Percentiles rank a stretch among this genome's conserved stretches.
Evolutionary conservation across 2,113 vertebrate species (phyloP).

Genomic region (Panthera tigris): DNA sequence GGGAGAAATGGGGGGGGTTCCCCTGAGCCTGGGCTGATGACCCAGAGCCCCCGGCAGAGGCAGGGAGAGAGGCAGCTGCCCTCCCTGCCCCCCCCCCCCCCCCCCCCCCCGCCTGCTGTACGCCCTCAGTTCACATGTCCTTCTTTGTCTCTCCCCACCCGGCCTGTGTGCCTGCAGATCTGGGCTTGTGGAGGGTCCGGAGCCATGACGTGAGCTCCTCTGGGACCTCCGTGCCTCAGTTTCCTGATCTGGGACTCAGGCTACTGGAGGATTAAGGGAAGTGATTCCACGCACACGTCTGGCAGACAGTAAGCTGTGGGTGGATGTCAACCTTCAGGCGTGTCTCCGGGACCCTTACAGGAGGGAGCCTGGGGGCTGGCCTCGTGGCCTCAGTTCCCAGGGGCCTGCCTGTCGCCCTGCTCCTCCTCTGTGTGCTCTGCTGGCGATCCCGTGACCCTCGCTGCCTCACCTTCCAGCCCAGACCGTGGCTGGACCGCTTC

Average conservation of each 20-base stretch:
- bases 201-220: neutral
- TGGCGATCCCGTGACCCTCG: neutral
- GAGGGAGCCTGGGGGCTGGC: neutral
- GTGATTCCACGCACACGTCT: too few relatives aligned
- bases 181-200: neutral
- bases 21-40: neutral
- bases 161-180: neutral
- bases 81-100: neutral
- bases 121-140: neutral
- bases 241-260: neutral
- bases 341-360: too few relatives aligned
- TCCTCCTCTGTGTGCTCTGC: neutral
- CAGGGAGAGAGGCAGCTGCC: neutral
- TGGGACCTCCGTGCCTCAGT: neutral
- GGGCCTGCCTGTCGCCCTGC: neutral
- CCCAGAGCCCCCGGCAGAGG: neutral
- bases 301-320: neutral
- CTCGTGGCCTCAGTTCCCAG: neutral
- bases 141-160: neutral
- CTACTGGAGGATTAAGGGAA: neutral
- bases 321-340: neutral
- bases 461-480: neutral
- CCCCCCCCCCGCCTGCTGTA: neutral
- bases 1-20: neutral
- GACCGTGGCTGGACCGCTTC: neutral